These are phyloP conservation scores for Caenorhabditis sp. DNA, from an alignment of 2,888 invertebrate genomes.

Conservation along the genomic window DNA sequence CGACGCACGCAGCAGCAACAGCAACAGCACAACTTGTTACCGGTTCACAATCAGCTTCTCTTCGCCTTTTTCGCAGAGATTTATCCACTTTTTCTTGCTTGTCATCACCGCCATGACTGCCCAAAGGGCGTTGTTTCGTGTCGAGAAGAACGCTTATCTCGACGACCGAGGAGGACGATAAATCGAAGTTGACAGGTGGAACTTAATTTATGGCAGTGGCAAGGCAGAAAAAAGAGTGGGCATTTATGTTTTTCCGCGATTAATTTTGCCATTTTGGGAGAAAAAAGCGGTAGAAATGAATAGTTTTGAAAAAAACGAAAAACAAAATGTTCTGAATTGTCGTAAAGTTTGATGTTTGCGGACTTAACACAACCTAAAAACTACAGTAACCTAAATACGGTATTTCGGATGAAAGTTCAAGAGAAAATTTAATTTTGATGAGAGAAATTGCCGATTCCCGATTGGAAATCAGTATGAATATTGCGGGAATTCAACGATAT, in stretches of 20 bases:
- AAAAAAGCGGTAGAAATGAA: background rate
- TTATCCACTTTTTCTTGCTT: constrained; percentile 25
- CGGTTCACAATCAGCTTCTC: constrained; percentile 55
- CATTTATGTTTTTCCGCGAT: no score
- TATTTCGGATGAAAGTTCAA: background rate
- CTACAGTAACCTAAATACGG: constrained; percentile 9
- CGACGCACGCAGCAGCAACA: constrained; percentile 26
- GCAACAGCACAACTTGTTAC: constrained; percentile 57
- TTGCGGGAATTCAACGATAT: constrained; percentile 15
- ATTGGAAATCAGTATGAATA: background rate
- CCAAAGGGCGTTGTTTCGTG: constrained; percentile 44
- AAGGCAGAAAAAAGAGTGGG: constrained; percentile 13
- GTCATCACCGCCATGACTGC: constrained; percentile 22
- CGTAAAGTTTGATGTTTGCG: constrained; percentile 4
- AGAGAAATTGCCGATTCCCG: background rate
- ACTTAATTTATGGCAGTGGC: constrained; percentile 42
- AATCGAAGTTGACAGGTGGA: constrained; percentile 53
- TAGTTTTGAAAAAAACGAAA: background rate
- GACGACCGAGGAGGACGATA: constrained; percentile 37
- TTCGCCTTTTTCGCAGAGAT: constrained; percentile 19
- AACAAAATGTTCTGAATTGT: background rate
- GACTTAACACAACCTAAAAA: background rate
- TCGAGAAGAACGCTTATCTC: constrained; percentile 54
- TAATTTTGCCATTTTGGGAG: background rate
- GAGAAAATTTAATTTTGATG: no score